These are phyloP conservation scores for Tragelaphus scriptus DNA, from an alignment of 2,113 vertebrate species.

Conservation along the genomic window DNA sequence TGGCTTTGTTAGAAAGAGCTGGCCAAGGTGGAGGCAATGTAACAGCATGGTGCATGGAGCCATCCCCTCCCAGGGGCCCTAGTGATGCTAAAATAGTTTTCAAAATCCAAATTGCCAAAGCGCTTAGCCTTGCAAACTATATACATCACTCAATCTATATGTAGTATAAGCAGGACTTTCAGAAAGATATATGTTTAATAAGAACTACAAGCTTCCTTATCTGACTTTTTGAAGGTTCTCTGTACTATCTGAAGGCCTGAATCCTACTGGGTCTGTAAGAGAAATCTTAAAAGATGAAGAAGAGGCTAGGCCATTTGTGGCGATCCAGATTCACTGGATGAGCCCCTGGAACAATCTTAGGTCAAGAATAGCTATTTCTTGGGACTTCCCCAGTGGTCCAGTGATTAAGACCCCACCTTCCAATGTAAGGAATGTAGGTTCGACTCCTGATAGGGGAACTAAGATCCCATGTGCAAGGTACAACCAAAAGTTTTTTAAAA, in stretches of 20 bases:
- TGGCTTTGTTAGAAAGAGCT: neutral
- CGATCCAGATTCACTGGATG: neutral
- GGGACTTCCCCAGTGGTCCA: neutral
- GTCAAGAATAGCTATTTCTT: neutral
- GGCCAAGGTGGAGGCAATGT: neutral
- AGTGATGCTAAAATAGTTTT: neutral
- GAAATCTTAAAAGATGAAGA: neutral
- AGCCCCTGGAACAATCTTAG: slow-evolving; percentile 11
- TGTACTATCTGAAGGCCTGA: neutral
- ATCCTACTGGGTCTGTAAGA: neutral
- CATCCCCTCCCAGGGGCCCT: too few relatives aligned
- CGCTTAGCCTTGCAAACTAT: neutral
- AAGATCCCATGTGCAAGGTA: neutral
- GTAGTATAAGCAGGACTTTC: neutral
- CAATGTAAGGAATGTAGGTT: neutral
- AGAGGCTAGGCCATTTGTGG: neutral
- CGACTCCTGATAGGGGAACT: neutral
- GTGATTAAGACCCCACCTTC: neutral
- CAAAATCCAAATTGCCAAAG: neutral
- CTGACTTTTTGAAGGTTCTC: neutral
- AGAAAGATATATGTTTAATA: neutral
- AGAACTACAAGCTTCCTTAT: neutral
- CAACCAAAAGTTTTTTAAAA: neutral
- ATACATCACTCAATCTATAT: neutral
- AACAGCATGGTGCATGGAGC: neutral